Evolutionary conservation across 2,888 invertebrate species (phyloP).

Genomic region (Argyresthia goedartella): DNA sequence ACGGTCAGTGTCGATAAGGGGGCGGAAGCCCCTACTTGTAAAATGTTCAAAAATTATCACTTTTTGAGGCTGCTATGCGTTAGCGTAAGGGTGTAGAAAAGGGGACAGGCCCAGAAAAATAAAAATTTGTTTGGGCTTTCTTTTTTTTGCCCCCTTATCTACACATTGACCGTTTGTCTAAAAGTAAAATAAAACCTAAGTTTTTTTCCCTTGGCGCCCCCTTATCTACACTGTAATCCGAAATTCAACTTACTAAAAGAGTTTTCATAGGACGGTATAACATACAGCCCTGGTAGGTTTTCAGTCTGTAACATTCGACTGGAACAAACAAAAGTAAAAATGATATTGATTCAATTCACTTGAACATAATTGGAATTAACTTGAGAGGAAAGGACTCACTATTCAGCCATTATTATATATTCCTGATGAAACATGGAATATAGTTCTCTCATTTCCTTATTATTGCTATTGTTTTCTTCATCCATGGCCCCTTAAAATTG

Average conservation of each 20-base stretch:
- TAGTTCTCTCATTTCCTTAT: conserved; percentile 75
- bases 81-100: no score
- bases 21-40: no score
- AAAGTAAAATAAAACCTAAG: no score
- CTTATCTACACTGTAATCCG: no score
- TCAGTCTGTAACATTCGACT: conserved; percentile 89
- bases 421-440: conserved; percentile 87
- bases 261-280: conserved; percentile 90
- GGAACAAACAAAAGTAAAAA: conserved; percentile 31
- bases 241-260: conserved; percentile 77
- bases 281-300: conserved; percentile 89
- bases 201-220: no score
- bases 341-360: background rate
- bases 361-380: background rate
- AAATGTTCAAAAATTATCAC: no score
- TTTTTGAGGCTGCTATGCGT: no score
- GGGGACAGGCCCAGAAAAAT: no score
- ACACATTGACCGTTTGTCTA: no score
- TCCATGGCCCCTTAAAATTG: conserved; percentile 25
- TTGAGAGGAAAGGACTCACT: conserved; percentile 74
- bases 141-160: no score
- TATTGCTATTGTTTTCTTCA: conserved; percentile 35
- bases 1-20: no score
- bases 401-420: conserved; percentile 92
- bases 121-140: no score